These are phyloP conservation scores for Barnardius zonarius DNA, from an alignment of 2,113 vertebrate species.

Conservation along the genomic window DNA sequence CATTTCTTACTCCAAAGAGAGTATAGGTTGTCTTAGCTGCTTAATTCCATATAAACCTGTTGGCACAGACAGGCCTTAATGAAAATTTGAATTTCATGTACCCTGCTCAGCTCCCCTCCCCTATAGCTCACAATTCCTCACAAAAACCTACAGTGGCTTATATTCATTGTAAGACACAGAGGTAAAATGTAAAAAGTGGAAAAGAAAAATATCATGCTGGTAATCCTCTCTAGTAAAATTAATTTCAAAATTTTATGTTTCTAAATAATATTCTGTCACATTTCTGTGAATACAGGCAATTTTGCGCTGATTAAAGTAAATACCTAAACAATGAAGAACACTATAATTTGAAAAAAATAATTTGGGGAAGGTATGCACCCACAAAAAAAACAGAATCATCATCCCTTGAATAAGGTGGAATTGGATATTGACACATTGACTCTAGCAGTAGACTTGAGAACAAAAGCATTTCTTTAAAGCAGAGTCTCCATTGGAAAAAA, in stretches of 20 bases:
- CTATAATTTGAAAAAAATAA: neutral
- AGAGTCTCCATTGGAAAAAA: neutral
- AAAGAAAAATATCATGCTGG: neutral
- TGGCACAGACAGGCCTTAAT: neutral
- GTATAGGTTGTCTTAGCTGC: neutral
- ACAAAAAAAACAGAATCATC: neutral
- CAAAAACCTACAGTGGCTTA: neutral
- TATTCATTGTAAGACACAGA: neutral
- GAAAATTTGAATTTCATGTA: neutral
- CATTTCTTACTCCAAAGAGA: neutral
- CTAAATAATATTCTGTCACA: neutral
- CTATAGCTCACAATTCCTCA: neutral
- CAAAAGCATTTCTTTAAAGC: neutral
- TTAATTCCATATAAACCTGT: neutral
- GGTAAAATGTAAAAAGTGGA: neutral
- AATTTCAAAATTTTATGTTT: neutral
- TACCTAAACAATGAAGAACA: neutral
- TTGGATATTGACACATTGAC: neutral
- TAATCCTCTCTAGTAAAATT: neutral
- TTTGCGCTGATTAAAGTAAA: neutral
- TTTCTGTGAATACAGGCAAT: neutral
- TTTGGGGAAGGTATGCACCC: rapidly evolving
- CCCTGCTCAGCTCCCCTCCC: rapidly evolving
- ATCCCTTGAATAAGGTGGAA: neutral
- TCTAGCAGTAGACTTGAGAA: neutral